phyloP scores from a whole-genome alignment of 53 echinoderm and acorn worm genomes.

The Stichopus horrens region DNA sequence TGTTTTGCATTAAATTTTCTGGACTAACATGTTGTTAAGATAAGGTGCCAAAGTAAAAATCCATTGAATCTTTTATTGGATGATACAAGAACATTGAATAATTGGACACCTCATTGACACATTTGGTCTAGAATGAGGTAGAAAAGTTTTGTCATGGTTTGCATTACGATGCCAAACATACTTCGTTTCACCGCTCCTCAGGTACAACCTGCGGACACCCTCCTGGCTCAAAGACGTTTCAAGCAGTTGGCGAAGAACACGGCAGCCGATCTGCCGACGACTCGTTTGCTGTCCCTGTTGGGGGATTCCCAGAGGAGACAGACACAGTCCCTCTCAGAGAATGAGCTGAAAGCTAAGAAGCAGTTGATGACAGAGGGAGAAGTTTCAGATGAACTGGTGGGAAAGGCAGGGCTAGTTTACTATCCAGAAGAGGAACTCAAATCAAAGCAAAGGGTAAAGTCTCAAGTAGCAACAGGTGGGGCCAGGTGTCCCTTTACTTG shows the following conservation, averaged over 20 bases:
- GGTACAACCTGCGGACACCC: constrained; percentile 62
- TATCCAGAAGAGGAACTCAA: constrained; percentile 57
- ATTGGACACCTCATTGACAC: too few relatives aligned
- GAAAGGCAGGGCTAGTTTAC: constrained; percentile 84
- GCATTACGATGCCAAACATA: too few relatives aligned
- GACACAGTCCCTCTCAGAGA: constrained; percentile 77
- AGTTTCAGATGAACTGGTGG: constrained; percentile 65
- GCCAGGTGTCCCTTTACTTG: background rate
- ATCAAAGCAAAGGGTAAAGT: constrained; percentile 56
- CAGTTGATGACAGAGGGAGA: constrained; percentile 69
- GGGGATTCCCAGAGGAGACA: constrained; percentile 70
- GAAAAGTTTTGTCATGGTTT: too few relatives aligned
- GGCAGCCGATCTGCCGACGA: constrained; percentile 68
- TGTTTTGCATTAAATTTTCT: too few relatives aligned
- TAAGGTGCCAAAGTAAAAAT: too few relatives aligned
- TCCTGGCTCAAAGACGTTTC: constrained; percentile 76
- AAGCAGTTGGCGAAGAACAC: constrained; percentile 62
- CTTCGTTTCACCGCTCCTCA: background rate
- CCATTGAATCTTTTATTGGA: too few relatives aligned
- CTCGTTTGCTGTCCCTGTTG: constrained; percentile 69
- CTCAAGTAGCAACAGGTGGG: background rate
- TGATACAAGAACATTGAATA: too few relatives aligned
- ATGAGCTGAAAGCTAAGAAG: constrained; percentile 84
- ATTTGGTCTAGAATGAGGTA: too few relatives aligned
- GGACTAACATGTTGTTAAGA: too few relatives aligned